Evolutionary conservation across 2,888 invertebrate species (phyloP).

Genomic region (Scotopteryx bipunctaria): DNA sequence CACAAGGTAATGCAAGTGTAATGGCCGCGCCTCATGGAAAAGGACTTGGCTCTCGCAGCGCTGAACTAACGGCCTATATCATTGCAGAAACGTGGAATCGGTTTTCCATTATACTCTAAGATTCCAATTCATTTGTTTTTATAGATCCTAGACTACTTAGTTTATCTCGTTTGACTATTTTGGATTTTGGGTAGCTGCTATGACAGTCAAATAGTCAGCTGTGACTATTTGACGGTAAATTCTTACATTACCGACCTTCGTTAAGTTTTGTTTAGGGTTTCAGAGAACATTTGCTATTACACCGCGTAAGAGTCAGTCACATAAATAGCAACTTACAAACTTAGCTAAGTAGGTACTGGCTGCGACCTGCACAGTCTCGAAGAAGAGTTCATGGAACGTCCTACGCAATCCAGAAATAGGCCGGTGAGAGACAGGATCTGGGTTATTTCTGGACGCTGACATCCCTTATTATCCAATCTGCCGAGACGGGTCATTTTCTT

Average conservation of each 20-base stretch:
- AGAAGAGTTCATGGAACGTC: slow-evolving; percentile 16
- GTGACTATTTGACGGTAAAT: too few relatives aligned
- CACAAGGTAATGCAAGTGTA: slow-evolving; percentile 23
- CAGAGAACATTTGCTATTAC: too few relatives aligned
- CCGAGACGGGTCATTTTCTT: slow-evolving; percentile 8
- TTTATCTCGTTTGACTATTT: too few relatives aligned
- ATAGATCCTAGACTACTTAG: too few relatives aligned
- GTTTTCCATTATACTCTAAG: neutral
- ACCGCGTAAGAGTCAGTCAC: too few relatives aligned
- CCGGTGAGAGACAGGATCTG: slow-evolving; percentile 18
- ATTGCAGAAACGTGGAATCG: neutral
- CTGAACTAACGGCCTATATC: slow-evolving; percentile 6
- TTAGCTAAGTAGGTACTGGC: too few relatives aligned
- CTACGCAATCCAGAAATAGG: slow-evolving; percentile 27
- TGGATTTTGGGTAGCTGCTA: too few relatives aligned
- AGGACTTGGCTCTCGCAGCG: slow-evolving; percentile 3
- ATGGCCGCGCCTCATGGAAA: slow-evolving; percentile 20
- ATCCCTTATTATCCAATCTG: slow-evolving; percentile 47
- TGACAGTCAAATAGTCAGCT: too few relatives aligned
- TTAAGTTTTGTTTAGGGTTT: too few relatives aligned
- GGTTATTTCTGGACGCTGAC: slow-evolving; percentile 31
- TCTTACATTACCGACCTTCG: too few relatives aligned
- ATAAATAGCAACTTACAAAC: too few relatives aligned
- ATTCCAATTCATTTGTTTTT: neutral
- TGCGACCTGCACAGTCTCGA: too few relatives aligned